A percentile compares a stretch with the other conserved stretches of the same genome.
phyloP scores from a whole-genome alignment of 2,888 invertebrate genomes.

The Exocentrus adspersus region DNA sequence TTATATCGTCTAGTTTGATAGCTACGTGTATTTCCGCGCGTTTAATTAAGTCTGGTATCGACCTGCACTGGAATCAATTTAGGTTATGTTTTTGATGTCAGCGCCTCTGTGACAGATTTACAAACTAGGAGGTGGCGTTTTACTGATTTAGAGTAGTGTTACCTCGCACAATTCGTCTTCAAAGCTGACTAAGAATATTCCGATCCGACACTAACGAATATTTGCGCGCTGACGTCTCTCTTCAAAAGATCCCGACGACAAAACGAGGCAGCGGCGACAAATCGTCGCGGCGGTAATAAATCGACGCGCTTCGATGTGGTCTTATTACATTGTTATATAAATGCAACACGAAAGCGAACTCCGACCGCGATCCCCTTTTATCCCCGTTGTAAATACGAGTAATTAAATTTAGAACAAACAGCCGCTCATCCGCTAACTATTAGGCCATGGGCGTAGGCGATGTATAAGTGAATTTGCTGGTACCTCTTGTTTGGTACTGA shows the following conservation, averaged over 20 bases:
- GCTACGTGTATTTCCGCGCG: constrained; percentile 37
- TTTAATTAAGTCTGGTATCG: constrained; percentile 40
- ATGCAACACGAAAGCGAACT: background rate
- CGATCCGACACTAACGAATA: too few species aligned
- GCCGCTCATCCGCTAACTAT: constrained; percentile 9
- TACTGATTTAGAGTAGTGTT: too few species aligned
- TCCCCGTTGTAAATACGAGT: background rate
- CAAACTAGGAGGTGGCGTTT: too few species aligned
- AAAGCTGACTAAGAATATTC: too few species aligned
- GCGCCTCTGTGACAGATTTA: too few species aligned
- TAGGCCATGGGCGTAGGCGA: background rate
- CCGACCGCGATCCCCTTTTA: constrained; percentile 1
- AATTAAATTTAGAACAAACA: constrained; percentile 5
- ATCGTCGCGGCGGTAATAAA: background rate
- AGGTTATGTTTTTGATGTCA: too few species aligned
- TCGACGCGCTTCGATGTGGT: background rate
- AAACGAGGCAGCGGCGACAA: background rate
- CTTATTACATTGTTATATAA: constrained; percentile 3
- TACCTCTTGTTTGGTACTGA: too few species aligned
- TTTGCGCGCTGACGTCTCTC: background rate
- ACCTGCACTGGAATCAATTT: too few species aligned
- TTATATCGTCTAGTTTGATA: constrained; percentile 46
- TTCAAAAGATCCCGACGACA: background rate
- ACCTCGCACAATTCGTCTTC: too few species aligned
- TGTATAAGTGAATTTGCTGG: too few species aligned